Percentiles rank a stretch among this genome's conserved stretches.
phyloP scores from a whole-genome alignment of 1,140 invertebrate genomes.

The Lepidurus apus region DNA sequence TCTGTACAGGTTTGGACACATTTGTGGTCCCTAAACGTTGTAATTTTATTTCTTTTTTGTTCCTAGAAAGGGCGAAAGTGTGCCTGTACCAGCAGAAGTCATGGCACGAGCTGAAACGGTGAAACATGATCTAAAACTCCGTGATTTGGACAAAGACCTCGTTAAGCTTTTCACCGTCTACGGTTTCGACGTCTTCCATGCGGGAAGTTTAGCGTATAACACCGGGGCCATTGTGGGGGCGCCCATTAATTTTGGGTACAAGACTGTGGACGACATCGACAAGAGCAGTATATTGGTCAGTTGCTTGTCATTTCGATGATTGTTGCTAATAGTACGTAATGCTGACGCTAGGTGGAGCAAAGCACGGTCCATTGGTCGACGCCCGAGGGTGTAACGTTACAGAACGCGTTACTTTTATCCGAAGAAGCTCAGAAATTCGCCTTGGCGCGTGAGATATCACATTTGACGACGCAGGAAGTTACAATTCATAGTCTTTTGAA shows the following conservation, averaged over 20 bases:
- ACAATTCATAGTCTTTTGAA: conserved; percentile 51
- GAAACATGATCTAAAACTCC: conserved; percentile 50
- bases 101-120: conserved; percentile 47
- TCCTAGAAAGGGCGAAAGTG: conserved; percentile 46
- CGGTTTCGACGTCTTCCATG: conserved; percentile 58
- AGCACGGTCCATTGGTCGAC: conserved; percentile 56
- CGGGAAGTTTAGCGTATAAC: conserved; percentile 46
- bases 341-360: conserved; percentile 41
- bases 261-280: conserved; percentile 46
- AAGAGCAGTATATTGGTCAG: conserved; percentile 49
- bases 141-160: conserved; percentile 41
- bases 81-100: conserved; percentile 45
- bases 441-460: conserved; percentile 63
- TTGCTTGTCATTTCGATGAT: conserved; percentile 26
- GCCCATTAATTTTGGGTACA: conserved; percentile 57
- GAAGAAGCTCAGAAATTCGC: conserved; percentile 70
- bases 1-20: conserved; percentile 50
- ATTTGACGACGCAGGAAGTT: conserved; percentile 52
- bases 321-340: not conserved
- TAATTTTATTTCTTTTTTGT: conserved; percentile 28
- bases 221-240: conserved; percentile 57
- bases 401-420: conserved; percentile 60
- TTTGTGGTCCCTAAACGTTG: conserved; percentile 30
- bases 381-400: conserved; percentile 54
- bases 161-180: conserved; percentile 55